Evolutionary conservation across 2,888 invertebrate genomes (phyloP).

Genomic region (Scelioninae gen. 1): DNA sequence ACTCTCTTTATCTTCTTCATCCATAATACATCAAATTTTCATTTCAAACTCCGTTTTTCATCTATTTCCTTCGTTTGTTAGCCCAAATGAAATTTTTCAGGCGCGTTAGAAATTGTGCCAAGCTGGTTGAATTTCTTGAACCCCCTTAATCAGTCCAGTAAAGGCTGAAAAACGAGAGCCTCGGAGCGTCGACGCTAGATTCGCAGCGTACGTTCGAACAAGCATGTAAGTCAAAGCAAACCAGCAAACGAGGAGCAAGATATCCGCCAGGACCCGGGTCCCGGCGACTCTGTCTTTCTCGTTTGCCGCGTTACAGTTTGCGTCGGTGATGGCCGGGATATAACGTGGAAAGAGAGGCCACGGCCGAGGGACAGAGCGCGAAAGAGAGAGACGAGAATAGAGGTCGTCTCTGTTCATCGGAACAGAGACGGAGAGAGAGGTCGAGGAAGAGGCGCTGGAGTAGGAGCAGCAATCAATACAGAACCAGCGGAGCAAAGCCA

Average conservation of each 20-base stretch:
- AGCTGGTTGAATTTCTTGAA: background rate
- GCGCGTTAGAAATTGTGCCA: background rate
- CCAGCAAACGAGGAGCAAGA: slow-evolving; percentile 53
- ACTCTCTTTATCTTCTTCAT: too few relatives aligned
- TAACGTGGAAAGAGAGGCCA: slow-evolving; percentile 57
- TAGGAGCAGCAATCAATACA: slow-evolving; percentile 83
- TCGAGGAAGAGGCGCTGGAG: slow-evolving; percentile 73
- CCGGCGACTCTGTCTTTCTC: slow-evolving; percentile 21
- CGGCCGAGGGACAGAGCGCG: slow-evolving; percentile 47
- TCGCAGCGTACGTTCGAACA: slow-evolving; percentile 41
- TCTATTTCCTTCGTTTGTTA: too few relatives aligned
- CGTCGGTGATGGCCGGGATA: slow-evolving; percentile 63
- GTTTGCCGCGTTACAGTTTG: slow-evolving; percentile 72
- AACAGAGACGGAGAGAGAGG: slow-evolving; percentile 74
- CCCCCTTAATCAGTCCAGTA: background rate
- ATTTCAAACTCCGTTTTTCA: too few relatives aligned
- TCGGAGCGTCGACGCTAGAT: slow-evolving; percentile 17
- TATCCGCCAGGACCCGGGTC: slow-evolving; percentile 57
- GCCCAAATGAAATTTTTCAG: background rate
- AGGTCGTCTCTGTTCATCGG: slow-evolving; percentile 47
- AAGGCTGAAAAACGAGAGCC: background rate
- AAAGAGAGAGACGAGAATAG: slow-evolving; percentile 71
- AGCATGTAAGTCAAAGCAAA: slow-evolving; percentile 58
- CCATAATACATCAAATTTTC: too few relatives aligned
- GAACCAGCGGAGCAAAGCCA: slow-evolving; percentile 82